These are phyloP conservation scores for Batillaria attramentaria DNA, from an alignment of 1,140 invertebrate genomes.

Conservation along the genomic window DNA sequence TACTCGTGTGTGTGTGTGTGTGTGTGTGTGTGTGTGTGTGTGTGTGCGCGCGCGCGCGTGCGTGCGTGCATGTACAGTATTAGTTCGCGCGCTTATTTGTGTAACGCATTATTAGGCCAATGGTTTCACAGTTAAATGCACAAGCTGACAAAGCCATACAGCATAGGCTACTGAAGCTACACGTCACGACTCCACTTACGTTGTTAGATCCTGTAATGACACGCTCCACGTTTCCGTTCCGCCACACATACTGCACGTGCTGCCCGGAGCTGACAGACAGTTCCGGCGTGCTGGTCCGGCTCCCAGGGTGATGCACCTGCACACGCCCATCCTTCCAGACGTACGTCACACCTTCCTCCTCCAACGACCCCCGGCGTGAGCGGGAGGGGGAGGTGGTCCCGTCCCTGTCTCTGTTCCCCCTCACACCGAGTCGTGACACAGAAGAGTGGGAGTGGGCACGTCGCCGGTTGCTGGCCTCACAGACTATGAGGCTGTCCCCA, in stretches of 20 bases:
- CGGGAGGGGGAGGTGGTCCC: neutral
- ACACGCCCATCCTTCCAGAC: slow-evolving; percentile 29
- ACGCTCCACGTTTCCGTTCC: slow-evolving; percentile 25
- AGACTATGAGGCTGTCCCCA: no score
- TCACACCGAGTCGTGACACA: neutral
- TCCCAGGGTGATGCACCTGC: slow-evolving; percentile 11
- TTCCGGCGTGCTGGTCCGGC: neutral
- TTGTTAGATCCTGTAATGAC: slow-evolving; percentile 19
- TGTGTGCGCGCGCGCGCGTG: no score
- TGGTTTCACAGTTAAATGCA: no score
- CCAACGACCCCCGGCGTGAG: neutral
- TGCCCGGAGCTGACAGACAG: slow-evolving; percentile 8
- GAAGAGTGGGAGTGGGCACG: slow-evolving; percentile 21
- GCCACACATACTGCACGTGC: slow-evolving; percentile 33
- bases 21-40: no score
- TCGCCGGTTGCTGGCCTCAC: no score
- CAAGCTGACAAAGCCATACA: no score
- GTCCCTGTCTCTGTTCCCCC: neutral
- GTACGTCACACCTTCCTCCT: slow-evolving; percentile 28
- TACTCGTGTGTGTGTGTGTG: no score
- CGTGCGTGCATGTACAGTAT: no score
- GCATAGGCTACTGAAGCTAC: no score
- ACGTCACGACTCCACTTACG: no score
- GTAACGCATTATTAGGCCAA: no score
- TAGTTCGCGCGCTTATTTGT: no score